Evolutionary conservation across 2,113 vertebrate species (phyloP).

Genomic region (Etheostoma spectabile): DNA sequence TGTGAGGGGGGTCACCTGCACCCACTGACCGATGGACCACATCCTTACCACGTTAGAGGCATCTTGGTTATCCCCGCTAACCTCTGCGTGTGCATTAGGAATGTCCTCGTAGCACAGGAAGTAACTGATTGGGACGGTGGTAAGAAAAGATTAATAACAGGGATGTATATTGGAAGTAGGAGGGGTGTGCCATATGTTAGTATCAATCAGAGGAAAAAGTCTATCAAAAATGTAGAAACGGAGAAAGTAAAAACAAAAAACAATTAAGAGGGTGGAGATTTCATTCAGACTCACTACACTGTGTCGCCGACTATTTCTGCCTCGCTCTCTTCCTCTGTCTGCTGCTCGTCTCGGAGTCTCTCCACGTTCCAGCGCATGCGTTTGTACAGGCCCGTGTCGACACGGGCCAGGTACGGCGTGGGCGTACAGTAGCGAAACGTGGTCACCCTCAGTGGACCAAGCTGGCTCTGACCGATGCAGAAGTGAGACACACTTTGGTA

Average conservation of each 20-base stretch:
- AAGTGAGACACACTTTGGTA: slow-evolving; percentile 84
- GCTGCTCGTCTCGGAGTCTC: slow-evolving; percentile 20
- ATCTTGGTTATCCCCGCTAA: background rate
- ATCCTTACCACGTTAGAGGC: slow-evolving; percentile 55
- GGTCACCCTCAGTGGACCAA: slow-evolving; percentile 79
- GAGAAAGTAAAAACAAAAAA: background rate
- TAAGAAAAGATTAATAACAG: background rate
- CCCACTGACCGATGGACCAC: slow-evolving; percentile 90
- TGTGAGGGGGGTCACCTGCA: slow-evolving; percentile 79
- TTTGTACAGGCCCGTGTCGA: slow-evolving; percentile 83
- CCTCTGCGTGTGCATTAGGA: slow-evolving; percentile 50
- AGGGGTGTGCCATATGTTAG: background rate
- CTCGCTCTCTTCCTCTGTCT: slow-evolving; percentile 16
- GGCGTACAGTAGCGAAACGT: slow-evolving; percentile 85
- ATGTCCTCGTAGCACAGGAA: slow-evolving; percentile 85
- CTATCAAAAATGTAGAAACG: background rate
- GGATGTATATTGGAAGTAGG: background rate
- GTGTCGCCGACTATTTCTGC: slow-evolving; percentile 43
- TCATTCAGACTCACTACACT: slow-evolving; percentile 84
- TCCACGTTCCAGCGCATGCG: slow-evolving; percentile 91
- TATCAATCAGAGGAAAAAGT: background rate
- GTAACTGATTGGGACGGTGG: slow-evolving; percentile 74
- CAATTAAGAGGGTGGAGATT: background rate
- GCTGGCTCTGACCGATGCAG: slow-evolving; percentile 83
- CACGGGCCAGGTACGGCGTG: slow-evolving; percentile 77